phyloP scores from a whole-genome alignment of 2,113 vertebrate genomes.

The Pachycephala philippinensis region DNA sequence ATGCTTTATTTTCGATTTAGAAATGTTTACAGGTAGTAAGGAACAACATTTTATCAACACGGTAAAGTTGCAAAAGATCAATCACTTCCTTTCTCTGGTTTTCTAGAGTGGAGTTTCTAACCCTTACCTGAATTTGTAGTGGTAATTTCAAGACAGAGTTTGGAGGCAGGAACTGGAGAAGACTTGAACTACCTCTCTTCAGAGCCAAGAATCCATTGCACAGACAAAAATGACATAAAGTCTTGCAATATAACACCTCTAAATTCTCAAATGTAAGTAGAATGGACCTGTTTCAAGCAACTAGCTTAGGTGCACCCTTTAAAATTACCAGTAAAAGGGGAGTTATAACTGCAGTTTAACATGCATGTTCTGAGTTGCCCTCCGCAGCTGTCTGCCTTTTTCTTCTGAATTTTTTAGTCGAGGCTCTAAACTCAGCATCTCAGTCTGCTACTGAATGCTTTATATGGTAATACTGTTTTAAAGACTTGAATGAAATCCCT shows the following conservation, averaged over 20 bases:
- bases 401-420: neutral
- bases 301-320: neutral
- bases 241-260: neutral
- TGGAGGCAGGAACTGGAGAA: neutral
- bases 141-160: neutral
- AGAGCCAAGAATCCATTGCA: neutral
- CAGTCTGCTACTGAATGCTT: neutral
- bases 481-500: neutral
- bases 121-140: neutral
- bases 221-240: neutral
- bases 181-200: neutral
- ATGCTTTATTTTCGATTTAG: neutral
- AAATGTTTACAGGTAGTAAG: neutral
- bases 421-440: neutral
- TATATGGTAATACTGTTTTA: neutral
- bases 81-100: neutral
- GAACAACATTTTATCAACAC: neutral
- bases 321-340: neutral
- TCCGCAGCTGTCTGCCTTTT: neutral
- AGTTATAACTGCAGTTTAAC: neutral
- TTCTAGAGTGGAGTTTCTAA: neutral
- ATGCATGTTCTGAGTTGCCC: neutral
- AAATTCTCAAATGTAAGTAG: neutral
- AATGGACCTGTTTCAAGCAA: neutral
- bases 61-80: neutral